Conservation (phyloP, 2,888 invertebrate species). For the Amblyteles armatorius region DNA sequence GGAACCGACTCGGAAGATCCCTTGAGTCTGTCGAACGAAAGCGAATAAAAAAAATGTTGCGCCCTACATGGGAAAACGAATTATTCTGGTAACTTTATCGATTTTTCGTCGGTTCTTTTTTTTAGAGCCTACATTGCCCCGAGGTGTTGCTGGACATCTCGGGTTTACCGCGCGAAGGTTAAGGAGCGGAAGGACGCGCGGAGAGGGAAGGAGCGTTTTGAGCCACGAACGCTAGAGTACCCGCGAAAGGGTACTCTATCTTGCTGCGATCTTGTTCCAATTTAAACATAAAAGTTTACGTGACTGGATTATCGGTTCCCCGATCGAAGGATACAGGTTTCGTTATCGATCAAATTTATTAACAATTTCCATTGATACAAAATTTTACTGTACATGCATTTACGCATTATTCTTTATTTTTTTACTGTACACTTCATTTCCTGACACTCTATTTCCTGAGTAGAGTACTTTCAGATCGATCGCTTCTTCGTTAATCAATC, state of each 20-base stretch:
- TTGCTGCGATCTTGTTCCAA: background rate
- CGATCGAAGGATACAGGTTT: background rate
- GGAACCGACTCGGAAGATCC: background rate
- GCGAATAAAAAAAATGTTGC: background rate
- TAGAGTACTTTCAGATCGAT: slow-evolving; percentile 20
- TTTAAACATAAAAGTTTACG: background rate
- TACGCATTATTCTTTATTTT: slow-evolving; percentile 23
- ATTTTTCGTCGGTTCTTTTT: slow-evolving; percentile 1
- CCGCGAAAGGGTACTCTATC: background rate
- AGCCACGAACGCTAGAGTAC: background rate
- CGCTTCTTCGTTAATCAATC: slow-evolving; percentile 10
- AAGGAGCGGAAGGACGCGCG: background rate
- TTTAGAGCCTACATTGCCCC: background rate
- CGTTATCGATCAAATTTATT: slow-evolving; percentile 55
- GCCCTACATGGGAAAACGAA: background rate
- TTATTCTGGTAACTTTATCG: background rate
- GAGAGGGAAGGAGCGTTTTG: background rate
- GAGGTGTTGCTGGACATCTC: slow-evolving; percentile 15
- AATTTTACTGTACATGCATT: slow-evolving; percentile 50
- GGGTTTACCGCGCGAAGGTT: slow-evolving; percentile 3
- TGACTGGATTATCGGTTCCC: background rate
- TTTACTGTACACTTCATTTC: slow-evolving; percentile 30
- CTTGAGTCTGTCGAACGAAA: background rate
- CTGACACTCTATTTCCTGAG: slow-evolving; percentile 41
- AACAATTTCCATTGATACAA: slow-evolving; percentile 57